Evolutionary conservation across 2,888 invertebrate genomes (phyloP), one percentile per base, ranked within the genome.

Genomic region (Orthosia gothica): DNA sequence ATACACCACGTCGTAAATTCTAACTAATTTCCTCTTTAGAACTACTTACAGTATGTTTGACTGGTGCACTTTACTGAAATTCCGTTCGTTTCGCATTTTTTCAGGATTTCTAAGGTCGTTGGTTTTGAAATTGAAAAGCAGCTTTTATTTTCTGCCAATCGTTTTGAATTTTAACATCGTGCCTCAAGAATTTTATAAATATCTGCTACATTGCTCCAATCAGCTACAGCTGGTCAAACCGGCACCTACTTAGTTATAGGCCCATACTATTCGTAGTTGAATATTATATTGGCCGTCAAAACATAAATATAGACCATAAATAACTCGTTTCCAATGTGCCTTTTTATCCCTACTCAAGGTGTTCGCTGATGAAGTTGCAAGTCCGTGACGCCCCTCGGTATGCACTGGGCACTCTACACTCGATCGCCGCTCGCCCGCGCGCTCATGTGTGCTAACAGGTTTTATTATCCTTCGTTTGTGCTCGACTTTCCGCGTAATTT

Each of bases 391-490:
- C 88, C 91, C 90, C 86, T 79, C 85, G 86, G 18, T 9, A 40
- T 40, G 40, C 9, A 40, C 40, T 40, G 40, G 40, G 40, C 84
- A 84, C 81, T 76, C 79, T 13, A 26, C 57, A 69, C 50, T 80
- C 78, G 89, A 84, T 84, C 84, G 73, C 71, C 71, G 67, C 61
- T 69, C 66, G 80, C 68, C 74, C 67, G 79, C 76, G 79, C 89
- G 86, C 76, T 89, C 90, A 85, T 86, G 89, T 87, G 87, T 82
- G 82, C 70, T 78, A 76, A 86, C 89, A 85, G 88, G 89, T 87
- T 87, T 70, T 72, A 72, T 80, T 85, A 87, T 86, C 88, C 85
- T 81, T 79, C 66, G 71, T 58, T 64, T 74, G 58, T 69, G 74
- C 67, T 79, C 62, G 57, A 71, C 62, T 74, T 64, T 58, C 70